Base-by-base conservation (phyloP, 2,888 invertebrate genomes). In the Agelastica alni region DNA sequence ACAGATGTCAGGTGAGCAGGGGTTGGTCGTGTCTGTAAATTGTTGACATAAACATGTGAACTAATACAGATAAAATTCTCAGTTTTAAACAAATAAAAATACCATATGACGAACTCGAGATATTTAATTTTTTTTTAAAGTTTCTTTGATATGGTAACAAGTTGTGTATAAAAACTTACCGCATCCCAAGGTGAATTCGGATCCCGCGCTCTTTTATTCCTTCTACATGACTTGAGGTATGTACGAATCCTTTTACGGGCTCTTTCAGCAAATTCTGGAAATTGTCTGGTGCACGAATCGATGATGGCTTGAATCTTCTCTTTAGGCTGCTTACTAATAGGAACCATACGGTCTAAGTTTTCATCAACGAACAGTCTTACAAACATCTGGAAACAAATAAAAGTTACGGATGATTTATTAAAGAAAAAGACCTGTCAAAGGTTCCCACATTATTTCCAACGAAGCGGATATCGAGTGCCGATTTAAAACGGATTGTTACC, bases 251-350 rank as follows among this genome's bases (percentile, higher is more conserved):
- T 82, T 79, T 96, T 96, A 64, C 96, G 85, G 55, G 96, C 94
- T 54, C 96, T 85, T 75, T 96, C 95, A 54, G 94, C 93, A 72
- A 96, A 96, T 79, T 96, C 96, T 55, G 96, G 96, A 75, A 96
- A 96, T 80, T 96, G 96, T 67, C 96, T 83, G 59, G 95, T 93
- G 79, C 96, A 96, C 13, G 96, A 96, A 76, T 96, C 96, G 61
- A 96, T 93, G 74, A 96, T 96, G 13, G 96, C 96, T 74, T 96
- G 96, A 65, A 96, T 94, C 80, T 96, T 96, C 76, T 96, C 96
- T 75, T 96, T 96, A 5, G 96, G 96, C 78, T 96, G 96, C 75
- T 96, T 95, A 46, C 96, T 96, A 71, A 96, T 96, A 53, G 96
- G 96, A 53, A 96, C 94, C 82, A 94, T 94, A 72, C 96, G 85